Conservation (phyloP, 2,888 invertebrate species). For the Hydriomena furcata region DNA sequence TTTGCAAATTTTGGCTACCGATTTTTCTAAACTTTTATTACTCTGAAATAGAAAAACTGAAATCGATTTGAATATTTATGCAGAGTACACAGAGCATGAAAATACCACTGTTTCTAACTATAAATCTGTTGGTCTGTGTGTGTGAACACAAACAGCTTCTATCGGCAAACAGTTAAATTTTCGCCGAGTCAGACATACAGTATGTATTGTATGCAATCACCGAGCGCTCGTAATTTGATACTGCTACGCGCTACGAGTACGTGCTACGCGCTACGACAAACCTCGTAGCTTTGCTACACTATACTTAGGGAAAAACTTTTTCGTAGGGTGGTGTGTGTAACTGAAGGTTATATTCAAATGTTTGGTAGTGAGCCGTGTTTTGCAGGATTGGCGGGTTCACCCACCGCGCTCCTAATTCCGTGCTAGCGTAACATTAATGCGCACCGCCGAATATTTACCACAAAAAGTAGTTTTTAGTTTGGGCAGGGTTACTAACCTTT, state of each 20-base stretch:
- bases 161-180: constrained; percentile 7
- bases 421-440: neutral
- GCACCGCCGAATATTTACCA: constrained; percentile 5
- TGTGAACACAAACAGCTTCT: constrained; percentile 1
- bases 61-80: neutral
- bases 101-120: neutral
- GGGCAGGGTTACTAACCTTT: neutral
- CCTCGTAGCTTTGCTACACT: constrained; percentile 1
- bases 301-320: neutral
- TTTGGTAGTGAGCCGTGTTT: neutral
- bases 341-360: constrained; percentile 3
- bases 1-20: neutral
- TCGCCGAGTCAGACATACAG: constrained; percentile 5
- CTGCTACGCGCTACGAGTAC: constrained; percentile 4
- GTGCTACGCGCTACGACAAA: constrained; percentile 16
- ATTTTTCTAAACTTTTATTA: no score
- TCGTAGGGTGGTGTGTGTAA: neutral
- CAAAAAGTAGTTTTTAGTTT: constrained; percentile 2
- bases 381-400: neutral
- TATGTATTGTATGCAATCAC: constrained; percentile 4
- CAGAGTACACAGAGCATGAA: neutral
- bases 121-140: neutral
- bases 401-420: no score
- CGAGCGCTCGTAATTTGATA: constrained; percentile 10
- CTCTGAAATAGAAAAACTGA: no score